Conservation (phyloP, 2,797 vertebrate species). For the Melanogrammus aeglefinus region DNA sequence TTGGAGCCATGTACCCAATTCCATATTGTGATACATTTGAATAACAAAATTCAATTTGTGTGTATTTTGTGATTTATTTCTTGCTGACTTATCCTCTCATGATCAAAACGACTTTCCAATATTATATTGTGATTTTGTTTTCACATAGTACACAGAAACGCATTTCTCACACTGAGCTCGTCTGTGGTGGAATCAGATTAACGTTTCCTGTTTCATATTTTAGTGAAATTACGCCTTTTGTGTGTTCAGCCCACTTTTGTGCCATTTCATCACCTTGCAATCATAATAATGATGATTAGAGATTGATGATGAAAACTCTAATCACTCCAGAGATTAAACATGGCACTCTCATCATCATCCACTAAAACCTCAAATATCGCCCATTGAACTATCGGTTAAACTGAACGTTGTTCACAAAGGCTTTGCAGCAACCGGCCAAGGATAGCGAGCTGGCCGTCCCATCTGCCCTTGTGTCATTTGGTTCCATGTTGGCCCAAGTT, state of each 20-base stretch:
- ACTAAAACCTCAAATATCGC: slow-evolving; percentile 30
- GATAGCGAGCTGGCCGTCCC: slow-evolving; percentile 42
- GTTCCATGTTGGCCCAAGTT: slow-evolving; percentile 67
- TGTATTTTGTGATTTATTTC: neutral
- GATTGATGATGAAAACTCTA: slow-evolving; percentile 32
- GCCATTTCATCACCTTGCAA: slow-evolving; percentile 48
- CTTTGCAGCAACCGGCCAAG: slow-evolving; percentile 29
- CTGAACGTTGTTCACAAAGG: neutral
- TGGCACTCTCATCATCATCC: slow-evolving; percentile 70
- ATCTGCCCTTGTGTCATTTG: slow-evolving; percentile 52
- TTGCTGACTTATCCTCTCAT: neutral
- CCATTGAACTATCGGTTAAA: neutral
- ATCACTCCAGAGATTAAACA: slow-evolving; percentile 57
- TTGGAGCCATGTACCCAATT: neutral
- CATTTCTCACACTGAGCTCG: slow-evolving; percentile 14
- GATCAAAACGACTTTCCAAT: neutral
- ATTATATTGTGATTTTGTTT: neutral
- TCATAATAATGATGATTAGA: slow-evolving; percentile 60
- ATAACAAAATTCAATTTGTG: neutral
- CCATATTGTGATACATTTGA: neutral
- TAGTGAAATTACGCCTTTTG: slow-evolving; percentile 61
- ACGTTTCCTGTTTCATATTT: slow-evolving; percentile 40
- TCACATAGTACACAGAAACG: slow-evolving; percentile 1
- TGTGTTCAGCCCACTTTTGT: slow-evolving; percentile 27
- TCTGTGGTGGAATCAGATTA: slow-evolving; percentile 50